These are phyloP conservation scores for Hydrophis major DNA, from an alignment of 2,797 vertebrate genomes.

Conservation along the genomic window DNA sequence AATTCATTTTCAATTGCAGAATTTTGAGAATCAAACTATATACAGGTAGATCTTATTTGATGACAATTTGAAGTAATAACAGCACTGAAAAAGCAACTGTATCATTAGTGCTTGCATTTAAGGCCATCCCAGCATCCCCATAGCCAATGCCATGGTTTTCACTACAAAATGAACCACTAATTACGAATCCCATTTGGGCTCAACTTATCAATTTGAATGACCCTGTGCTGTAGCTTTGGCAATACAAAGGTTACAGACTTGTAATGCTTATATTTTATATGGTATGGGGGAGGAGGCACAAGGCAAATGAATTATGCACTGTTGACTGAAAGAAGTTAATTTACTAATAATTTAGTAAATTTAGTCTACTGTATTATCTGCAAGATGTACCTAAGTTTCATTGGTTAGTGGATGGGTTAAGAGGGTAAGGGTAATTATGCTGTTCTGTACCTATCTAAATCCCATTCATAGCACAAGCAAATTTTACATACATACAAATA, in stretches of 20 bases:
- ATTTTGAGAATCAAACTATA: neutral
- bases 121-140: neutral
- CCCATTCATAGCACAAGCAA: neutral
- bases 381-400: neutral
- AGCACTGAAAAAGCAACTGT: neutral
- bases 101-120: neutral
- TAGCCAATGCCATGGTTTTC: neutral
- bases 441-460: neutral
- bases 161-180: neutral
- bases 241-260: conserved; percentile 13
- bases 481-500: neutral
- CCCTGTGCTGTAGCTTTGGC: neutral
- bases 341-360: too few relatives aligned
- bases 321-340: conserved; percentile 1
- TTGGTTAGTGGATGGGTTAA: neutral
- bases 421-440: neutral
- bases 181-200: neutral
- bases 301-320: conserved; percentile 24
- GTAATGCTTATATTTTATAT: conserved; percentile 32
- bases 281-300: conserved; percentile 35
- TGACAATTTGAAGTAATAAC: neutral
- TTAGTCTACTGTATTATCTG: neutral
- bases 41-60: neutral
- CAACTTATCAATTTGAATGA: neutral
- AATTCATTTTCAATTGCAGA: neutral